phyloP scores from a whole-genome alignment of 1,140 invertebrate genomes.

The Bombus haemorrhoidalis region DNA sequence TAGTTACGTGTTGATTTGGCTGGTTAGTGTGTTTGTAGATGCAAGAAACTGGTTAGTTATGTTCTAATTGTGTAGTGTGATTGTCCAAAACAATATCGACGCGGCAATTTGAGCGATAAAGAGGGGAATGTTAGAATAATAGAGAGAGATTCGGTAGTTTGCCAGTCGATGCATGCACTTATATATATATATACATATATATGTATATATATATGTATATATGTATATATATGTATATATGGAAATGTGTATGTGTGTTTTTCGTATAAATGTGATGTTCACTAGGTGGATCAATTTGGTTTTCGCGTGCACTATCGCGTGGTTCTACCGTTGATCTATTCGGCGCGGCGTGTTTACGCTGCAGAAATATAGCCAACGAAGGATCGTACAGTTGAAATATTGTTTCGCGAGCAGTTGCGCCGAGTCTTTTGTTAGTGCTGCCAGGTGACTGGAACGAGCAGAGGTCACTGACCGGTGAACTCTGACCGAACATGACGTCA shows the following conservation, averaged over 20 bases:
- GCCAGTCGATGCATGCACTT: neutral
- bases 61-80: neutral
- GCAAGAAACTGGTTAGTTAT: neutral
- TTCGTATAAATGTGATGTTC: neutral
- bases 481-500: constrained; percentile 56
- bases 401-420: neutral
- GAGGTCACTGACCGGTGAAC: constrained; percentile 61
- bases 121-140: neutral
- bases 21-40: no score
- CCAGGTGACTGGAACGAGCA: constrained; percentile 55
- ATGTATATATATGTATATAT: neutral
- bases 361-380: constrained; percentile 9
- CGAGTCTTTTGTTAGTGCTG: constrained; percentile 11
- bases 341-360: constrained; percentile 1
- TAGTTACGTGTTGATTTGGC: neutral
- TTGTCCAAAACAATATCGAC: neutral
- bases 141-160: neutral
- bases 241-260: neutral
- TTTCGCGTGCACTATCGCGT: constrained; percentile 10
- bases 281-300: neutral
- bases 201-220: neutral
- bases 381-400: constrained; percentile 23
- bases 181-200: neutral
- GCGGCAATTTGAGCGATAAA: neutral
- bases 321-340: neutral